Conservation (phyloP, 1,140 invertebrate species). For the Leptopilina clavipes region DNA sequence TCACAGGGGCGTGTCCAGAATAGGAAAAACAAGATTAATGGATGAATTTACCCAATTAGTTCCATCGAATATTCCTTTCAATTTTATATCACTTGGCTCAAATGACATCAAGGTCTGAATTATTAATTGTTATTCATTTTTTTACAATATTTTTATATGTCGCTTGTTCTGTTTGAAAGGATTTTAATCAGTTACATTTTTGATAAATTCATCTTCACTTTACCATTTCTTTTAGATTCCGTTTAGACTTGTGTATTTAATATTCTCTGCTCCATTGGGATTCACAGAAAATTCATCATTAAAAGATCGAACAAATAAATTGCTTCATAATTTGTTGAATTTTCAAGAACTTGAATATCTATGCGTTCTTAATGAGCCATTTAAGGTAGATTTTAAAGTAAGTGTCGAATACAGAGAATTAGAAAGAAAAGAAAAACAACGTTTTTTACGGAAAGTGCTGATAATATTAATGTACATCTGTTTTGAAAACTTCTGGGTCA, state of each 20-base stretch:
- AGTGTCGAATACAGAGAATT: conserved; percentile 58
- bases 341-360: conserved; percentile 66
- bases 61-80: conserved; percentile 66
- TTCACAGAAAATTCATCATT: conserved; percentile 61
- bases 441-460: conserved; percentile 67
- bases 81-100: conserved; percentile 66
- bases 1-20: conserved; percentile 74
- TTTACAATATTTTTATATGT: neutral
- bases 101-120: conserved; percentile 65
- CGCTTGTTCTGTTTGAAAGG: too few relatives aligned
- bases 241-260: conserved; percentile 68
- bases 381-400: conserved; percentile 75
- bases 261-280: conserved; percentile 71
- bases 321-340: conserved; percentile 63
- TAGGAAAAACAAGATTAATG: conserved; percentile 78
- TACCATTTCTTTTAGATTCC: conserved; percentile 62
- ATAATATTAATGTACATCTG: conserved; percentile 57
- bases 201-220: neutral
- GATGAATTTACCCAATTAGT: conserved; percentile 75
- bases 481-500: conserved; percentile 72
- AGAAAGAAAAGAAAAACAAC: conserved; percentile 58
- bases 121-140: neutral
- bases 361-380: conserved; percentile 75
- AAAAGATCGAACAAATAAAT: conserved; percentile 70
- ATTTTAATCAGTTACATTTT: neutral